A percentile compares a stretch with the other conserved stretches of the same genome.
phyloP scores from a whole-genome alignment of 2,888 invertebrate genomes.

The Tetropium fuscum region DNA sequence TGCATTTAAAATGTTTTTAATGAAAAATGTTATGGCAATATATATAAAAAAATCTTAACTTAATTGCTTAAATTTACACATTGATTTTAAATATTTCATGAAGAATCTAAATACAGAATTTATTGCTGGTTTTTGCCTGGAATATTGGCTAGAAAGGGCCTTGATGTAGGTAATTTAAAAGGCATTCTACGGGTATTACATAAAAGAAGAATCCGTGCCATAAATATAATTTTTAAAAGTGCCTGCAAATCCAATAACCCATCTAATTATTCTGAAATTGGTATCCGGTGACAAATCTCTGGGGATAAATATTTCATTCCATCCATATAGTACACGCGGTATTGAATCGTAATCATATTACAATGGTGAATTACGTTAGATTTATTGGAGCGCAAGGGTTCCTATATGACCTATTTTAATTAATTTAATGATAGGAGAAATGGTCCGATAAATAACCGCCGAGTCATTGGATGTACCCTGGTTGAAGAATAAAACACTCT shows the following conservation, averaged over 20 bases:
- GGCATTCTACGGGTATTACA: no score
- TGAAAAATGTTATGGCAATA: no score
- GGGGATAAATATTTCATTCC: constrained; percentile 17
- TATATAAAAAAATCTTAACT: no score
- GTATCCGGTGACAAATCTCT: constrained; percentile 14
- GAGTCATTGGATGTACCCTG: background rate
- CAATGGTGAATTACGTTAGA: background rate
- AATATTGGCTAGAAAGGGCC: no score
- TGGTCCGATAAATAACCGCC: constrained; percentile 15
- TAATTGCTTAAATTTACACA: no score
- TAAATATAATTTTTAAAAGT: constrained; percentile 10
- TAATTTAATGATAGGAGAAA: constrained; percentile 15
- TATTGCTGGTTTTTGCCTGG: no score
- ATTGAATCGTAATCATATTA: constrained; percentile 17
- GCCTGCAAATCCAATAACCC: constrained; percentile 12
- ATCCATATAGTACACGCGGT: constrained; percentile 12
- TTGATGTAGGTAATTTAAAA: background rate
- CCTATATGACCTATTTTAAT: constrained; percentile 13
- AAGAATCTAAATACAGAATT: no score
- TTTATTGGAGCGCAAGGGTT: background rate
- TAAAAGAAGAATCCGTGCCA: background rate
- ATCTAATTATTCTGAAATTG: constrained; percentile 17
- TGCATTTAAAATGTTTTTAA: no score
- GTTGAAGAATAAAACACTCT: background rate
- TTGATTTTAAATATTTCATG: no score